Percentiles rank a stretch among this genome's conserved stretches.
Conservation (phyloP, 2,888 invertebrate species). For the Pyrrhia umbra region DNA sequence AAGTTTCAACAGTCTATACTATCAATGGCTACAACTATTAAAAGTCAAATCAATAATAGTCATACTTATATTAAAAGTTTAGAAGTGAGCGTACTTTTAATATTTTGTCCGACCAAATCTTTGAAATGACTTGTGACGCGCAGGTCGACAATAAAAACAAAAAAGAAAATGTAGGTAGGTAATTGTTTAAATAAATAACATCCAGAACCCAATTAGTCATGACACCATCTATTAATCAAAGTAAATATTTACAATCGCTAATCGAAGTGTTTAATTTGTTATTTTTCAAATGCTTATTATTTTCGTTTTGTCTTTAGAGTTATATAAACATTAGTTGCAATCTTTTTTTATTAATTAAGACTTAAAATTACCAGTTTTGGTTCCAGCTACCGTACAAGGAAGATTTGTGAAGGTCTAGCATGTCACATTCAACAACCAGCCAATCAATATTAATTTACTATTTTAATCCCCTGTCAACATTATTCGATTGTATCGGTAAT, state of each 20-base stretch:
- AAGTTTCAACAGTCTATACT: too few relatives aligned
- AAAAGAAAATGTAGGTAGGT: neutral
- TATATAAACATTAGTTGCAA: neutral
- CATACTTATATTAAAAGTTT: too few relatives aligned
- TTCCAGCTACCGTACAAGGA: constrained; percentile 52
- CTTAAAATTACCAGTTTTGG: too few relatives aligned
- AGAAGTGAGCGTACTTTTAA: too few relatives aligned
- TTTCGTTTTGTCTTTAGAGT: neutral
- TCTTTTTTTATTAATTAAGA: neutral
- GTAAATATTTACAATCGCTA: too few relatives aligned
- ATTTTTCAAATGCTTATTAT: neutral
- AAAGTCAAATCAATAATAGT: neutral
- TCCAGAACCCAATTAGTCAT: neutral
- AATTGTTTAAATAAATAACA: neutral
- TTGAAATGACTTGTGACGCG: neutral
- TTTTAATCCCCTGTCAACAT: constrained; percentile 59
- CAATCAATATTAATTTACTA: constrained; percentile 50
- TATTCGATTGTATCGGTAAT: constrained; percentile 63
- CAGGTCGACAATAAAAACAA: neutral
- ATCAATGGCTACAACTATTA: too few relatives aligned
- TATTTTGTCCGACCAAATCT: too few relatives aligned
- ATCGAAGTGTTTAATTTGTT: neutral
- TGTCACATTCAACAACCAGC: constrained; percentile 54
- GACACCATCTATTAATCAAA: neutral
- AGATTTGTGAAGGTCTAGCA: constrained; percentile 54